Conservation (phyloP, 1,140 invertebrate species). For the Cyclargus thomasi region DNA sequence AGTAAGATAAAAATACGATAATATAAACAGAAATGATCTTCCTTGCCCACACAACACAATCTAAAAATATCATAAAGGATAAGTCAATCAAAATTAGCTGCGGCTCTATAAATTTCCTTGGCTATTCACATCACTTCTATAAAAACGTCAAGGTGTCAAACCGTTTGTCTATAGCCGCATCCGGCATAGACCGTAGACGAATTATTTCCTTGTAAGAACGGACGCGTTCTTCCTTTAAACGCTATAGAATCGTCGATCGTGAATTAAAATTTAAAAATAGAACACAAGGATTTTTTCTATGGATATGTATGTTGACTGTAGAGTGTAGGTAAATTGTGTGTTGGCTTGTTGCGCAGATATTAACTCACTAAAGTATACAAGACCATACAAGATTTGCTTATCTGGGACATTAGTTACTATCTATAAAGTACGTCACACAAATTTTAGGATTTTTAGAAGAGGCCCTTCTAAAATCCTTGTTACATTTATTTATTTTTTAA, state of each 20-base stretch:
- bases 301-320: background rate
- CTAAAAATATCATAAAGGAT: background rate
- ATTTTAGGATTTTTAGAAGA: no score
- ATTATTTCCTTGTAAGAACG: conserved; percentile 4
- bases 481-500: no score
- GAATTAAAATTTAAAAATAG: conserved; percentile 12
- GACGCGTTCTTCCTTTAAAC: conserved; percentile 12
- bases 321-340: no score
- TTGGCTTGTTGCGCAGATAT: no score
- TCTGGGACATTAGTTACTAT: no score
- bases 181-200: conserved; percentile 9
- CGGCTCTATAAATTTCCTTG: background rate
- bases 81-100: conserved; percentile 8
- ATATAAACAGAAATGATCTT: background rate
- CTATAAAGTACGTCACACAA: no score
- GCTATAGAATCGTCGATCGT: background rate
- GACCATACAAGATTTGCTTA: no score
- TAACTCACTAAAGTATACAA: no score
- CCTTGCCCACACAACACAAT: background rate
- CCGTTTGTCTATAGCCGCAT: conserved; percentile 2
- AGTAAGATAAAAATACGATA: background rate
- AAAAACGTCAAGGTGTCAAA: conserved; percentile 8
- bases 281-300: background rate
- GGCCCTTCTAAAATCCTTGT: no score
- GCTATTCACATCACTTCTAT: background rate